Percentiles rank a stretch among this genome's conserved stretches.
These are phyloP conservation scores for Lapara coniferarum DNA, from an alignment of 2,888 invertebrate species.

Conservation along the genomic window DNA sequence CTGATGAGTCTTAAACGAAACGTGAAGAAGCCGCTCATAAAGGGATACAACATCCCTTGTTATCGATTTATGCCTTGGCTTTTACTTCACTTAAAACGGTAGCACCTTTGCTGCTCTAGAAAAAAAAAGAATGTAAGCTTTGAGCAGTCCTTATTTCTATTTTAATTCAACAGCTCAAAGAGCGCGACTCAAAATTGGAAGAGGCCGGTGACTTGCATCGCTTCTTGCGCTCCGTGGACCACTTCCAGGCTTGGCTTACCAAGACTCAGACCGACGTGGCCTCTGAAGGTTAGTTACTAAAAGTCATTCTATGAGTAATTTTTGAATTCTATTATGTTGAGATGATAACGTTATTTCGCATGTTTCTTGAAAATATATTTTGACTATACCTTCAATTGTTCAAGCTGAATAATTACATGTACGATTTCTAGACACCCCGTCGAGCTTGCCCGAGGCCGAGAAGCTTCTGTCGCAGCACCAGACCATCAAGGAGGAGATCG, in stretches of 20 bases:
- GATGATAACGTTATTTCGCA: too few relatives aligned
- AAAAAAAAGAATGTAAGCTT: neutral
- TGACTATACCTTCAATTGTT: neutral
- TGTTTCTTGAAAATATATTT: too few relatives aligned
- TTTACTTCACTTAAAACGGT: too few relatives aligned
- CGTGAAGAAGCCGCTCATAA: too few relatives aligned
- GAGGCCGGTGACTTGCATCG: slow-evolving; percentile 99
- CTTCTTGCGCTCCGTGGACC: slow-evolving; percentile 98
- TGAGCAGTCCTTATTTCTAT: neutral
- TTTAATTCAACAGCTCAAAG: slow-evolving; percentile 89
- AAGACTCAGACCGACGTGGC: slow-evolving; percentile 99
- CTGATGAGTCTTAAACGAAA: too few relatives aligned
- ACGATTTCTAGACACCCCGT: slow-evolving; percentile 88
- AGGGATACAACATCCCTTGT: too few relatives aligned
- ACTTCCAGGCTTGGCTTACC: slow-evolving; percentile 99
- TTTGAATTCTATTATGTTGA: neutral
- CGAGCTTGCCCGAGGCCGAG: slow-evolving; percentile 97
- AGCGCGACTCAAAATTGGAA: slow-evolving; percentile 98
- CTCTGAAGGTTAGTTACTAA: slow-evolving; percentile 86
- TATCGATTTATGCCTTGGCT: too few relatives aligned
- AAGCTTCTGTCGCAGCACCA: slow-evolving; percentile 98
- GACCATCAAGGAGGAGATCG: slow-evolving; percentile 99
- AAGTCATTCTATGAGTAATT: neutral
- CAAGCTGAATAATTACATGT: neutral
- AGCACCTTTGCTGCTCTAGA: too few relatives aligned